Base-by-base conservation (phyloP, 2,797 vertebrate genomes). In the Spheniscus humboldti region DNA sequence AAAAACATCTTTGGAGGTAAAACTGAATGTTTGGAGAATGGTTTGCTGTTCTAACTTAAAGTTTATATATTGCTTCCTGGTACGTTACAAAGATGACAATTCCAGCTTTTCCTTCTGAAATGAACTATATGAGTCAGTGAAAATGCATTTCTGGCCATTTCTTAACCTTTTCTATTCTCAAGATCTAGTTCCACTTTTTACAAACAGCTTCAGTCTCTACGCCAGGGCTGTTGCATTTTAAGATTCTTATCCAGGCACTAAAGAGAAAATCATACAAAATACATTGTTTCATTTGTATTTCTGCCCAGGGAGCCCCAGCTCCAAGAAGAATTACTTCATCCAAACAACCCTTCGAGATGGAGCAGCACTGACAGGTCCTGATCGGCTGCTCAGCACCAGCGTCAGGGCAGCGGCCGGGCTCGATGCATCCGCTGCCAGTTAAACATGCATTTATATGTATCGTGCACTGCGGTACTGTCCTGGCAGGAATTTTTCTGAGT, bases 1-100 rank as follows among this genome's bases (percentile, higher is more conserved):
- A 1, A 87, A 95, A 96, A 92, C 92, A 93, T 93, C 94, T 96
- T 94, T 94, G 95, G 94, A 96, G 96, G 96, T 95, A 92, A 89
- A 96, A 63, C 86, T 60, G 73, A 92, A 33, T 83, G 93, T 88
- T 95, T 95, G 93, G 69, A 88, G 90, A 76, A 31, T 1, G 33
- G 69, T 31, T 86, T 56, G 92, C 90, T 93, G 83, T 10, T 95
- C 86, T 81, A 67, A 90, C 93, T 62, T 97, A 95, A 90, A 95
- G 96, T 92, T 96, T 96, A 92, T 93, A 39, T 94, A 95, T 94
- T 78, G 76, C 90, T 95, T 96, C 94, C 91, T 95, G 93, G 67
- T 93, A 37, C 4, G 24, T 43, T 72, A 31, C 47, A 31, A 45
- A 52, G 88, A 95, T 66, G 90, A 90, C 86, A 92, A 93, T 92